Base-by-base conservation (phyloP, 1,140 invertebrate genomes). In the Ceratina calcarata region DNA sequence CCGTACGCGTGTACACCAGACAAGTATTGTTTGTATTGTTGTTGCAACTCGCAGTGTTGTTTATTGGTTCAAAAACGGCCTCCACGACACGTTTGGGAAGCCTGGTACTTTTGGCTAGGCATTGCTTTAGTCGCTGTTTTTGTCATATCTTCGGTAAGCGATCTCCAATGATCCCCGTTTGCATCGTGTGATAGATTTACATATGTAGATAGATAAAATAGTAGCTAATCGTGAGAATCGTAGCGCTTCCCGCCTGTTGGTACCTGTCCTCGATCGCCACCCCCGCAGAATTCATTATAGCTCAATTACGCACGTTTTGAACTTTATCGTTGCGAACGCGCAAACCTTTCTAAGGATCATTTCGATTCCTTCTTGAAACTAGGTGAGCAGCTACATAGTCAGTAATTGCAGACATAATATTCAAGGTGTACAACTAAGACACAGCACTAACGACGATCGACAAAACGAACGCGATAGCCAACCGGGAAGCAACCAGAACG, bases 41-140 rank as follows among this genome's bases (percentile, higher is more conserved):
- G 87, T 58, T 90, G 89, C 70, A 89, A 91, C 62, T 81, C 86
- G 7, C 89, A 90, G 80, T 90, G 89, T 71, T 91, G 89, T 45
- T 76, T 88, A 18, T 32, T 90, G 24, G 80, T 92, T 53, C 90
- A 91, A 77, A 83, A 83, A 70, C 87, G 84, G 71, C 83, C 90
- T 57, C 85, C 87, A 51, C 89, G 89, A 80, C 89, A 91, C 37
- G 81, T 91, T 57, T 92, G 90, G 89, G 90, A 92, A 75, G 85
- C 87, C 37, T 92, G 91, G 91, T 92, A 92, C 77, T 91, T 91
- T 71, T 91, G 90, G 91, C 82, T 92, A 2, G 90, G 90, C 37
- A 61, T 91, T 80, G 90, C 85, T 18, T 85, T 91, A 13, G 81
- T 91, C 51, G 64, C 86, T 81, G 83, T 91, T 71, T 89, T 90